Evolutionary conservation across 2,113 vertebrate genomes (phyloP), one percentile per base, ranked within the genome.

Genomic region (Sisor rabdophorus): DNA sequence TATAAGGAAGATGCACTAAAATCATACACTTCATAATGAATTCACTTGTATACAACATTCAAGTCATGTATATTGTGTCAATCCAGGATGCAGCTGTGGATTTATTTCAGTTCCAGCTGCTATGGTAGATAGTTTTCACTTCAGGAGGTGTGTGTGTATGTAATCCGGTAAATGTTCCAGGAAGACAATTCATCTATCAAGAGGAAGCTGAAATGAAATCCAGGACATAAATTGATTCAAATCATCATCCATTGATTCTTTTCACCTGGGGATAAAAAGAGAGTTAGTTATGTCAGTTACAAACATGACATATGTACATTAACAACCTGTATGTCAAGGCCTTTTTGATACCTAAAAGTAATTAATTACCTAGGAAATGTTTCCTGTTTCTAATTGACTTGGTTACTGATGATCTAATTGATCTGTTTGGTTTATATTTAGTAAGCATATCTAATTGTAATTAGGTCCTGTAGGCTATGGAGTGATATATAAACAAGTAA

Each of bases 261-360:
- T 70, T 13, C 13, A 74, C 68, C 82, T 84, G 58, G 24, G 70
- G 6, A 56, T 64, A 61, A 79, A 13, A 79, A 59, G 36, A 61
- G 10, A 61, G 44, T 26, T n/a, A n/a, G n/a, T n/a, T n/a, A 54
- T 22, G 60, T 77, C 60, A 73, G 50, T 54, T 52, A 69, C 15
- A 26, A 60, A 75, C 28, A 28, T n/a, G 15, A 8, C 40, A 0
- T 68, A 50, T 28, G 44, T 50, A 19, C 24, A 68, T 11, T 15
- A 68, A 11, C 26, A 68, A 50, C 22, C 16, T 17, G 17, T 67
- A 15, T 20, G 1, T 48, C n/a, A 67, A 48, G 15, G 11, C 10
- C 15, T 67, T 13, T 40, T 26, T 20, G 11, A 22, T 24, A 24
- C 20, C 40, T 24, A 24, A 67, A n/a, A 15, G 1, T 24, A 17